Evolutionary conservation across 2,888 invertebrate genomes (phyloP).

Genomic region (Sinotaia quadrata): DNA sequence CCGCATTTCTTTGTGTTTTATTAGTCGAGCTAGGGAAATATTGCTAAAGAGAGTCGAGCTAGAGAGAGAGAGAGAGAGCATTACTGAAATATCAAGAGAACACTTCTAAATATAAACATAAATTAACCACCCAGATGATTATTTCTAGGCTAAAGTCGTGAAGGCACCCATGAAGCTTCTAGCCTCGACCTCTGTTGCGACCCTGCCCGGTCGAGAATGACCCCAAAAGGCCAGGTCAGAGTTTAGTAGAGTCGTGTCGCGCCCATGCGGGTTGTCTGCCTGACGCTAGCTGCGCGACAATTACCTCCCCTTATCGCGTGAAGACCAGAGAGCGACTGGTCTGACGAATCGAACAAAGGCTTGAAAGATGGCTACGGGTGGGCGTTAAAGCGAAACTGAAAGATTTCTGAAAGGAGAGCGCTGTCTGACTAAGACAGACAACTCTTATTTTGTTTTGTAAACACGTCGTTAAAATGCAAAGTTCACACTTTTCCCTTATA

Average conservation of each 20-base stretch:
- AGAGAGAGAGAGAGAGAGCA: too few species aligned
- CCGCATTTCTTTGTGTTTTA: too few species aligned
- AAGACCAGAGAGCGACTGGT: neutral
- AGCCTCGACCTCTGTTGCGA: constrained; percentile 17
- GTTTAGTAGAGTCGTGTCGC: constrained; percentile 10
- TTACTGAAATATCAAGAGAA: too few species aligned
- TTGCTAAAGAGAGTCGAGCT: too few species aligned
- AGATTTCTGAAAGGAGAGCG: neutral
- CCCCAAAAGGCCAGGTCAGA: constrained; percentile 22
- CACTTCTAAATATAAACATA: too few species aligned
- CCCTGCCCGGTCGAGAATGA: neutral
- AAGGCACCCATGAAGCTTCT: too few species aligned
- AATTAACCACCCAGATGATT: too few species aligned
- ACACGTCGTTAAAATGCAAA: neutral
- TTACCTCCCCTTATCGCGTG: constrained; percentile 1
- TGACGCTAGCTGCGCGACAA: neutral
- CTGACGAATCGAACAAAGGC: neutral
- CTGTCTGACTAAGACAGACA: neutral
- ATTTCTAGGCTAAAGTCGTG: too few species aligned
- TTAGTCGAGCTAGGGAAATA: too few species aligned
- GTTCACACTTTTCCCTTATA: too few species aligned
- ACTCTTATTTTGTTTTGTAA: neutral
- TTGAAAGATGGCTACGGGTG: neutral
- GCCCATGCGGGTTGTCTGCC: constrained; percentile 23
- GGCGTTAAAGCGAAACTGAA: neutral